Conservation (phyloP, 2,113 vertebrate species). For the Piaya cayana region DNA sequence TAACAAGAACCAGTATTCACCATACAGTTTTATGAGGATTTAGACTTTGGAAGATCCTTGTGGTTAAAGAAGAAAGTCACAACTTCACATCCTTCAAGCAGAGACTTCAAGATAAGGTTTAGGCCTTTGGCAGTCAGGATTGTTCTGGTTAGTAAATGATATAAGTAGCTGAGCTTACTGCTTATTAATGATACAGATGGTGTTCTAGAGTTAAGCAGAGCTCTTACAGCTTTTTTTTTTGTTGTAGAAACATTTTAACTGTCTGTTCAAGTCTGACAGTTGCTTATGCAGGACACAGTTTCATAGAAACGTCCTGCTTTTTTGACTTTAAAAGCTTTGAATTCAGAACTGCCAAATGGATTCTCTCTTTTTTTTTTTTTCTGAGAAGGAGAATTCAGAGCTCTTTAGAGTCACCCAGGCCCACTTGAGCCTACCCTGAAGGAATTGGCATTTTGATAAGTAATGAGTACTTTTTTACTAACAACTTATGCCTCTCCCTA, state of each 20-base stretch:
- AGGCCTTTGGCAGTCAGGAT: neutral
- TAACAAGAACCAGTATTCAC: neutral
- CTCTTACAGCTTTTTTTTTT: neutral
- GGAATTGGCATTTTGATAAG: neutral
- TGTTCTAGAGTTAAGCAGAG: neutral
- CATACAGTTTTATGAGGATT: neutral
- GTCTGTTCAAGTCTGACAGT: neutral
- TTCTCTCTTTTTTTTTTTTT: neutral
- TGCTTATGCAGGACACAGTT: neutral
- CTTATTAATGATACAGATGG: neutral
- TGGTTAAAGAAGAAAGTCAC: slow-evolving; percentile 31
- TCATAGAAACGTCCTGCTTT: neutral
- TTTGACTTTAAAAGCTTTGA: neutral
- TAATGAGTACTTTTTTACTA: neutral
- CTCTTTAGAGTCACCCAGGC: neutral
- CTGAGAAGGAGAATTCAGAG: neutral
- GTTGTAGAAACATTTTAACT: neutral
- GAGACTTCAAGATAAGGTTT: neutral
- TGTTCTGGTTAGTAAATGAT: neutral
- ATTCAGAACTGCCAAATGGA: neutral
- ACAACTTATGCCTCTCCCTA: neutral
- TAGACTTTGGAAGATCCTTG: neutral
- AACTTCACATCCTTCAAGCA: neutral
- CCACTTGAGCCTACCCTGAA: neutral
- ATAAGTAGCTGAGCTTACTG: neutral